Evolutionary conservation across 2,888 invertebrate species (phyloP).

Genomic region (Volucella bombylans): DNA sequence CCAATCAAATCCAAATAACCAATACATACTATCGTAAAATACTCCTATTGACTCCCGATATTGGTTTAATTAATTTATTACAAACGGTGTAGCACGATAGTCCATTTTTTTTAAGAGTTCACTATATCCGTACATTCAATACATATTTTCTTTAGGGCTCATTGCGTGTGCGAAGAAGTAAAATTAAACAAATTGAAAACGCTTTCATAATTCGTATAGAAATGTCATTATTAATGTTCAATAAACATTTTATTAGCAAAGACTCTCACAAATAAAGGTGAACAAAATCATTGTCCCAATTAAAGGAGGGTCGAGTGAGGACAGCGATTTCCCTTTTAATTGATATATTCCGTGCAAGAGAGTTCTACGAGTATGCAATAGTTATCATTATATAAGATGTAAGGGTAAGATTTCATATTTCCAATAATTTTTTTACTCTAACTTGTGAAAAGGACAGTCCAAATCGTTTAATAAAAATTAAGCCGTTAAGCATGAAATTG

Average conservation of each 20-base stretch:
- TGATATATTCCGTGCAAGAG: constrained; percentile 69
- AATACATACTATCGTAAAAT: constrained; percentile 19
- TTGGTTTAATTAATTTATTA: constrained; percentile 66
- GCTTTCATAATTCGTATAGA: constrained; percentile 68
- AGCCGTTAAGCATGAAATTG: constrained; percentile 71
- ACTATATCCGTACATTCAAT: background rate
- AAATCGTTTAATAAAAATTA: constrained; percentile 34
- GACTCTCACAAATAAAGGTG: constrained; percentile 38
- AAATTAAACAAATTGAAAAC: constrained; percentile 73
- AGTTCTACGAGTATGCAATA: constrained; percentile 40
- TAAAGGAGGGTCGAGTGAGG: constrained; percentile 80
- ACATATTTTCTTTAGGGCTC: constrained; percentile 28
- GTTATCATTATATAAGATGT: constrained; percentile 14
- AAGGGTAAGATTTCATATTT: constrained; percentile 7
- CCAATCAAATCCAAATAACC: constrained; percentile 15
- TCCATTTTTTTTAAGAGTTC: constrained; percentile 12
- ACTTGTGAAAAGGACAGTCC: constrained; percentile 69
- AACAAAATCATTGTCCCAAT: constrained; percentile 77
- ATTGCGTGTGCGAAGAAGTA: constrained; percentile 61
- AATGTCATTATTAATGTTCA: constrained; percentile 68
- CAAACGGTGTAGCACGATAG: constrained; percentile 55
- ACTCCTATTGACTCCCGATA: constrained; percentile 14
- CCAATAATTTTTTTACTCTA: constrained; percentile 74
- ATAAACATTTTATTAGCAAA: constrained; percentile 71
- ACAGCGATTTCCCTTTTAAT: constrained; percentile 74